A percentile compares a stretch with the other conserved stretches of the same genome.
Conservation (phyloP, 2,888 invertebrate genomes). For the Caenorhabditis wallacei region DNA sequence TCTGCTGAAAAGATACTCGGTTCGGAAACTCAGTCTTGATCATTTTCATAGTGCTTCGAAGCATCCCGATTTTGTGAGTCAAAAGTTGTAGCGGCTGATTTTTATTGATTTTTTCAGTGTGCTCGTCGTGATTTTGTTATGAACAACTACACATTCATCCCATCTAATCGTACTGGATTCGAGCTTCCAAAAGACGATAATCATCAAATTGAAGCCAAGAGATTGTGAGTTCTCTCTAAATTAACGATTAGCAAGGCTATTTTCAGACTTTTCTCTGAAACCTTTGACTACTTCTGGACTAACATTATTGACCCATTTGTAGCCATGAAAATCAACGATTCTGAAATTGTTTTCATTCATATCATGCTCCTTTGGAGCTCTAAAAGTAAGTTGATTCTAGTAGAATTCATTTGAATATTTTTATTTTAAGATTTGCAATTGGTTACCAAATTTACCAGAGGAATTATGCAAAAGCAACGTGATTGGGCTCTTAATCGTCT, state of each 20-base stretch:
- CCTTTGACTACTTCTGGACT: slow-evolving; percentile 77
- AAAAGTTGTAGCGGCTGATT: not conserved
- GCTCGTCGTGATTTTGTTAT: slow-evolving; percentile 76
- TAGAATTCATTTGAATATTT: too few relatives aligned
- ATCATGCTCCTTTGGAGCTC: slow-evolving; percentile 78
- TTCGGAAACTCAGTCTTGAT: slow-evolving; percentile 78
- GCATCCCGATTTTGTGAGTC: slow-evolving; percentile 65
- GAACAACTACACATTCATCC: slow-evolving; percentile 80
- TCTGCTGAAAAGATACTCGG: slow-evolving; percentile 76
- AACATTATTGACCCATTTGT: slow-evolving; percentile 77
- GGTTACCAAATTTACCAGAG: slow-evolving; percentile 67
- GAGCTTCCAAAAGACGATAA: slow-evolving; percentile 76
- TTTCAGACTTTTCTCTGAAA: slow-evolving; percentile 77
- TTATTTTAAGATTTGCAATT: slow-evolving; percentile 71
- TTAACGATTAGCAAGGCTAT: not conserved
- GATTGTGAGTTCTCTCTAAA: slow-evolving; percentile 58
- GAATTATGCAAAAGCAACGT: slow-evolving; percentile 68
- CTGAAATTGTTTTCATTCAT: slow-evolving; percentile 79
- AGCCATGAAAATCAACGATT: slow-evolving; percentile 74
- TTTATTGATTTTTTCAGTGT: slow-evolving; percentile 44
- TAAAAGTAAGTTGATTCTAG: slow-evolving; percentile 62
- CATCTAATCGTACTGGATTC: slow-evolving; percentile 77
- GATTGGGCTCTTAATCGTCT: slow-evolving; percentile 76
- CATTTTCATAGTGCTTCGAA: slow-evolving; percentile 80
- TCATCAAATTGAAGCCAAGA: slow-evolving; percentile 68